Conservation (phyloP, 2,113 vertebrate genomes). For the Rutilus rutilus region DNA sequence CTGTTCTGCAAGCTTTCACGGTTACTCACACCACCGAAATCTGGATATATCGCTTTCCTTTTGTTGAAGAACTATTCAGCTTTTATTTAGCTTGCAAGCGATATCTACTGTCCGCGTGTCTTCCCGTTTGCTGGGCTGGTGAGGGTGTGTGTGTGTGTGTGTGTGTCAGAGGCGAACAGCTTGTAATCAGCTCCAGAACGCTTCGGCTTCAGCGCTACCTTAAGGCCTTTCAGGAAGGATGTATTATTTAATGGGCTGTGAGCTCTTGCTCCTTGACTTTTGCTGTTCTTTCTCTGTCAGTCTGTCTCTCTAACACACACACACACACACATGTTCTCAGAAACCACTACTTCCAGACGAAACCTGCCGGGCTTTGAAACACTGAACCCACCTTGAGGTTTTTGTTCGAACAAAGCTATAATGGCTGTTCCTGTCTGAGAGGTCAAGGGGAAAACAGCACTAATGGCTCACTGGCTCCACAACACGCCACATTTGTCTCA, state of each 20-base stretch:
- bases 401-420: conserved; percentile 1
- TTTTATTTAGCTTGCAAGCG: neutral
- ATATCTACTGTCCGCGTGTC: neutral
- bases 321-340: neutral
- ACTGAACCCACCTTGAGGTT: conserved; percentile 26
- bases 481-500: conserved; percentile 43
- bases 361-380: conserved; percentile 16
- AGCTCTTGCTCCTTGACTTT: conserved; percentile 25
- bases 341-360: neutral
- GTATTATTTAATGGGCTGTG: conserved; percentile 32
- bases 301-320: neutral
- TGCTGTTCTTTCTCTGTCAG: conserved; percentile 32
- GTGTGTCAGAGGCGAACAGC: conserved; percentile 2
- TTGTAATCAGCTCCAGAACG: conserved; percentile 24
- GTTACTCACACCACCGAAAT: neutral
- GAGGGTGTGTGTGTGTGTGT: neutral
- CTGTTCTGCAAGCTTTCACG: neutral
- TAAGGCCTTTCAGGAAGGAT: conserved; percentile 27
- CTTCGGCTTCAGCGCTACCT: neutral
- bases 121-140: neutral
- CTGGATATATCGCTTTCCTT: neutral
- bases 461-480: conserved; percentile 52
- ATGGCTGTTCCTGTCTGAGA: conserved; percentile 43
- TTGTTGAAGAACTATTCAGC: neutral
- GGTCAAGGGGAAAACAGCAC: conserved; percentile 37